Evolutionary conservation across 2,888 invertebrate species (phyloP), one percentile per base, ranked within the genome.

Genomic region (Caenorhabditis panamensis): DNA sequence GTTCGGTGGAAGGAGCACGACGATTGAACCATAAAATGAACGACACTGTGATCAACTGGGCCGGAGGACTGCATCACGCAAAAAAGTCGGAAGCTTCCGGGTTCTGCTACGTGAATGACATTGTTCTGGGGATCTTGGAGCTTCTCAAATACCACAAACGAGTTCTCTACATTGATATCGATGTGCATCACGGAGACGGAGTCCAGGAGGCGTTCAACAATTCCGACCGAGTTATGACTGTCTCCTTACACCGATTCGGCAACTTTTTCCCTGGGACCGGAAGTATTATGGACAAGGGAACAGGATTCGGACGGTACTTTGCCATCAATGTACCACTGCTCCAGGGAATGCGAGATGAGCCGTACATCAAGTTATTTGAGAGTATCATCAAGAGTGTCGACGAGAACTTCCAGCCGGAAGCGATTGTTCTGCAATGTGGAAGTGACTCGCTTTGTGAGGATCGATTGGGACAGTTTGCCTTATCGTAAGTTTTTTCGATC

Each of bases 41-140:
- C 92, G 98, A 99, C 92, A 97, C 99, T 83, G 98, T 98, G 13
- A 95, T 99, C 49, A 99, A 99, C 92, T 99, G 99, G 99, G 96
- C 97, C 0, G 98, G 99, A 9, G 99, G 99, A 0, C 92, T 99
- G 66, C 99, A 99, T 93, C 99, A 99, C 92, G 99, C 99, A 0
- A 99, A 99, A 92, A 99, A 98, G 62, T 66, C 84, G 31, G 90
- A 92, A 90, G 98, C 99, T 0, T 96, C 96, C n/a, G 96, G 98
- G 0, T 99, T 99, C 91, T 99, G 99, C 92, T 99, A 99, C 89
- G 97, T 99, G 0, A 99, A 99, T 91, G 99, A 99, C 91, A 99
- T 99, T 86, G 99, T 99, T 0, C 96, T 99, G 88, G 96, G 95
- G 1, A 97, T 99, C 88, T 92, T 98, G 63, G 99, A 99, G 91